A percentile compares a stretch with the other conserved stretches of the same genome.
phyloP scores from a whole-genome alignment of 1,140 invertebrate species.

The Kradibia gibbosae region DNA sequence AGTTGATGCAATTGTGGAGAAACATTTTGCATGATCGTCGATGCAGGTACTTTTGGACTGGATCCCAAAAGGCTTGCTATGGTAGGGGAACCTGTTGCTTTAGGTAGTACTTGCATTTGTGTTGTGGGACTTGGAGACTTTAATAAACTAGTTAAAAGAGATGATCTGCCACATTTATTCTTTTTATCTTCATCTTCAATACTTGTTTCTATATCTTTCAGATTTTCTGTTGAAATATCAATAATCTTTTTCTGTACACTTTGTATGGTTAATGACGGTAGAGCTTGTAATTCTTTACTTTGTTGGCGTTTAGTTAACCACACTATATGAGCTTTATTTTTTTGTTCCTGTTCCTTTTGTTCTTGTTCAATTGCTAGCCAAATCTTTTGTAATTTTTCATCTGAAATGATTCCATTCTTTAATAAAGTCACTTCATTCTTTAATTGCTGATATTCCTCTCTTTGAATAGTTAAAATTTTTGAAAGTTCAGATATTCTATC shows the following conservation, averaged over 20 bases:
- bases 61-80: conserved; percentile 75
- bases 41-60: conserved; percentile 66
- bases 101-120: conserved; percentile 68
- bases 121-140: conserved; percentile 78
- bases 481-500: conserved; percentile 86
- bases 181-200: conserved; percentile 63
- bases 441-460: conserved; percentile 80
- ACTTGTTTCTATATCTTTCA: conserved; percentile 46
- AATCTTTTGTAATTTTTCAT: conserved; percentile 81
- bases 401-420: conserved; percentile 73
- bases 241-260: conserved; percentile 54
- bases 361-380: conserved; percentile 82
- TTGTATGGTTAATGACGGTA: conserved; percentile 50
- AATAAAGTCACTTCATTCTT: conserved; percentile 77
- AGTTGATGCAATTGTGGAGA: conserved; percentile 70
- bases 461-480: conserved; percentile 79
- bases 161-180: conserved; percentile 74
- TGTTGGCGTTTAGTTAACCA: conserved; percentile 82
- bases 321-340: conserved; percentile 76
- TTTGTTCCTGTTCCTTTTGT: conserved; percentile 79
- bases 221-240: conserved; percentile 59
- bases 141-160: conserved; percentile 85
- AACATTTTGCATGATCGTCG: conserved; percentile 59
- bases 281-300: conserved; percentile 60
- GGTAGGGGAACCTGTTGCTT: conserved; percentile 70